Evolutionary conservation across 2,113 vertebrate genomes (phyloP), one percentile per base, ranked within the genome.

Genomic region (Embiotoca jacksoni): DNA sequence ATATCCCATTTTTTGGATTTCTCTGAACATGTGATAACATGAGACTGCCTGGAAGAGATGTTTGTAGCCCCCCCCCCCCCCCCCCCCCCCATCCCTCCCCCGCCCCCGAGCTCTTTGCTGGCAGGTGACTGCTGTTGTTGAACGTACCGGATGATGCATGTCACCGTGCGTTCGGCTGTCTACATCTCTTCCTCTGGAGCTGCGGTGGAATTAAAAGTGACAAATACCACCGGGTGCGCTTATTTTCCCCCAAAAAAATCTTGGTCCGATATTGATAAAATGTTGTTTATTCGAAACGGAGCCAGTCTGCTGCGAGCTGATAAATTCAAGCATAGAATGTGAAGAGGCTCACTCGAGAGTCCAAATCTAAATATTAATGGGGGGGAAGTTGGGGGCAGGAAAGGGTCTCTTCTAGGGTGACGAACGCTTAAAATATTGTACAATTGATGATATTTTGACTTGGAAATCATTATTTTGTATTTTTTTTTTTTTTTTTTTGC

Each of bases 291-390:
- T 53, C 72, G 54, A 72, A 64, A 55, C 14, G 5, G 5, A 35
- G 67, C 44, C 61, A 15, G 58, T 81, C 79, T 77, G 75, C 82
- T 4, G 1, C 1, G 7, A 80, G 79, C 52, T 75, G 83, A 85
- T 77, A 72, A 62, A 75, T 68, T 59, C 8, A 36, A 72, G 56
- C 65, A 39, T 57, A 31, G 80, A 68, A 82, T 59, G 41, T 46
- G 53, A 60, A 64, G 69, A 47, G 14, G 66, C 70, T 69, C 32
- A 36, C 60, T 62, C 65, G 57, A 77, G 80, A 73, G 66, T 75
- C 55, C 35, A 23, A 83, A 72, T 23, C 50, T 9, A 60, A 61
- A 68, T 74, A 82, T 69, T 6, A 65, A 69, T 23, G 0, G 33
- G 8, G 7, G 15, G 53, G 16, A 81, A 70, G 23, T 39, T 44